Conservation (phyloP, 2,797 vertebrate species). For the Bufotes viridis region DNA sequence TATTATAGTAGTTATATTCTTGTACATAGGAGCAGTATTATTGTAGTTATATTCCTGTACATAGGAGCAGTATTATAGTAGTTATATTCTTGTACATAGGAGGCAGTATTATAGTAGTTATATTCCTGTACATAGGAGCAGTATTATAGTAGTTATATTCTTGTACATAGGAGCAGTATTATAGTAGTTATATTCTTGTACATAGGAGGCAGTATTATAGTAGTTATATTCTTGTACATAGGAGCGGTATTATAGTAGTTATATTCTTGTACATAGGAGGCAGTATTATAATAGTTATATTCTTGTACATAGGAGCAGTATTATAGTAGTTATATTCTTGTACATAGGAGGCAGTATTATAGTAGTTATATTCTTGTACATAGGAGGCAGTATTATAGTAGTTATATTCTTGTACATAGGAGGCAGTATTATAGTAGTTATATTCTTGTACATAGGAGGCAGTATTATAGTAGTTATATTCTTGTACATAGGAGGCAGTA, state of each 20-base stretch:
- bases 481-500: background rate
- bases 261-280: background rate
- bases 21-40: background rate
- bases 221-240: background rate
- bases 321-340: no score
- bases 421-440: constrained; percentile 2
- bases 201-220: background rate
- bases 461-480: constrained; percentile 7
- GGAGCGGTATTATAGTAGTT: constrained; percentile 1
- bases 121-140: background rate
- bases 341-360: no score
- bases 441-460: constrained; percentile 3
- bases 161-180: background rate
- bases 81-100: no score
- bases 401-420: no score
- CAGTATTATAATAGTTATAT: no score
- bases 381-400: no score
- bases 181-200: constrained; percentile 8
- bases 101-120: no score
- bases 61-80: no score
- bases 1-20: background rate
- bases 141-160: constrained; percentile 9
- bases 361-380: no score
- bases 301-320: no score
- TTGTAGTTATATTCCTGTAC: background rate